Base-by-base conservation (phyloP, 2,113 vertebrate genomes). In the Rana temporaria region DNA sequence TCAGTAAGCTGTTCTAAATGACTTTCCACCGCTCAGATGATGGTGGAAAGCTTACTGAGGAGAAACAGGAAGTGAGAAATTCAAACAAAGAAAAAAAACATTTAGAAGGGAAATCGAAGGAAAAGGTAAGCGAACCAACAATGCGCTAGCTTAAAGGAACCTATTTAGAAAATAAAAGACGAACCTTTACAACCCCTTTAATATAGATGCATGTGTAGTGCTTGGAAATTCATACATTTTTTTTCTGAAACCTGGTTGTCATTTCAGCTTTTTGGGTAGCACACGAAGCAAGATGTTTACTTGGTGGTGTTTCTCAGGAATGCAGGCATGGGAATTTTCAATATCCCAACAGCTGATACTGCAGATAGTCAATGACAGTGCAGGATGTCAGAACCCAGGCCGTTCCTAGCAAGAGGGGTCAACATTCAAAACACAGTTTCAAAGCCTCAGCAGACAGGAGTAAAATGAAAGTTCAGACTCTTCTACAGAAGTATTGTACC, bases 381-480 rank as follows among this genome's bases (percentile, higher is more conserved):
- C 62, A 67, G 26, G 76, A 74, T 18, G 69, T 22, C 38, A 60
- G 32, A 32, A 42, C 56, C 67, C 57, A 63, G 38, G 26, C 78
- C 30, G 56, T 63, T 62, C 30, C 57, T 71, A 20, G 72, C 71
- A 60, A 75, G 60, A 19, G 48, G 70, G 63, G 81, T 76, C 81
- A 83, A 64, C 65, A 68, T 68, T 60, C 24, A 56, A 75, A 67
- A 76, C 48, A 57, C 6, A 6, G 18, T 32, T 68, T 83, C 81
- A 83, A 83, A 83, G 81, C 62, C 48, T n/a, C 32, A 48, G 42
- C 7, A 48, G 42, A 14, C 42, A 4, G 9, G 18, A 19, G 53
- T 76, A 30, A 83, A 83, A 30, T 60, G 72, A 83, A 83, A 68
- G 62, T 74, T 83, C 64, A 26, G 22, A 48, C 53, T 59, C 24